phyloP scores from a whole-genome alignment of 2,888 invertebrate species.

The Amiota communis region DNA sequence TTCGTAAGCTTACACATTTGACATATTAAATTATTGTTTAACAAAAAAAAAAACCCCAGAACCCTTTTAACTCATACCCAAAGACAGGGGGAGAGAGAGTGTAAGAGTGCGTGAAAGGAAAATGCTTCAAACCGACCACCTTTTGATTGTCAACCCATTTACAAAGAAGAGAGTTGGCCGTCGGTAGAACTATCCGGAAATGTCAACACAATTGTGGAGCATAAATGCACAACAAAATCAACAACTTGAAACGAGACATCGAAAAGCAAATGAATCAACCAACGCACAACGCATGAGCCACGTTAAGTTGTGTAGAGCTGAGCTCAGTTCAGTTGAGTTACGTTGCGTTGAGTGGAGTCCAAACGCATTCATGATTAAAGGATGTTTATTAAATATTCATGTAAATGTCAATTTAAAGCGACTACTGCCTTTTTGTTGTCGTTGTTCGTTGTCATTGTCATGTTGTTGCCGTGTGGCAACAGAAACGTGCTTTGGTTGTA shows the following conservation, averaged over 20 bases:
- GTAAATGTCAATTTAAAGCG: constrained; percentile 67
- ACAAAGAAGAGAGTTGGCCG: not conserved
- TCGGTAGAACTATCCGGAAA: constrained; percentile 20
- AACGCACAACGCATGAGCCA: constrained; percentile 12
- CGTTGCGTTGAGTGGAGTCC: not conserved
- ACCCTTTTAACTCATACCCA: constrained; percentile 34
- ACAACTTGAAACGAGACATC: not conserved
- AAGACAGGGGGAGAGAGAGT: not conserved
- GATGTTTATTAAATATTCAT: constrained; percentile 66
- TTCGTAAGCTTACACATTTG: constrained; percentile 46
- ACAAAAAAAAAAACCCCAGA: constrained; percentile 31
- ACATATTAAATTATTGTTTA: constrained; percentile 37
- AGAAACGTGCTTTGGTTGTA: constrained; percentile 40
- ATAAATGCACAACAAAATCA: not conserved
- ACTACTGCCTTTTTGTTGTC: constrained; percentile 35
- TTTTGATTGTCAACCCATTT: constrained; percentile 20
- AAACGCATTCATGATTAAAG: constrained; percentile 57
- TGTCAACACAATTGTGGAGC: constrained; percentile 24
- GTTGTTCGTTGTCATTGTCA: not conserved
- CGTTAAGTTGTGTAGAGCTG: too few relatives aligned
- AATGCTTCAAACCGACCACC: not conserved
- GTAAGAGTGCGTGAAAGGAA: not conserved
- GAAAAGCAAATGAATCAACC: constrained; percentile 5
- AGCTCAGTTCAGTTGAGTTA: too few relatives aligned
- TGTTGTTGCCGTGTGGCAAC: constrained; percentile 18